phyloP scores from a whole-genome alignment of 1,140 invertebrate species.

The Ptiloglossa arizonensis region DNA sequence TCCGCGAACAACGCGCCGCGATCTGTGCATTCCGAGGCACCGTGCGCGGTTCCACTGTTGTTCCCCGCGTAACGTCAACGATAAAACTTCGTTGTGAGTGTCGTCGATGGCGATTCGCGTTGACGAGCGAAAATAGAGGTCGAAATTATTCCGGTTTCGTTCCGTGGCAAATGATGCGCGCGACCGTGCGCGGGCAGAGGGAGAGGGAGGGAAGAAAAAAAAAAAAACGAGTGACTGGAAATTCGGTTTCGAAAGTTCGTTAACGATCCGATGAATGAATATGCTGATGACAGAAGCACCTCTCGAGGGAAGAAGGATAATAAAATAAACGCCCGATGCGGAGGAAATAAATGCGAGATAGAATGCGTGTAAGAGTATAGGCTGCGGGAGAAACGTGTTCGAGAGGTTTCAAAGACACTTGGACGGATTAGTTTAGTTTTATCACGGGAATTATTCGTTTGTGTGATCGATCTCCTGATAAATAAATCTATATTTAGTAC shows the following conservation, averaged over 20 bases:
- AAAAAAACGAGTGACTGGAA: background rate
- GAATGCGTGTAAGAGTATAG: too few relatives aligned
- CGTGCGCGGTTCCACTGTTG: too few relatives aligned
- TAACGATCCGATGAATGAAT: constrained; percentile 42
- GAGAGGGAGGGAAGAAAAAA: too few relatives aligned
- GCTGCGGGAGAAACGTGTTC: too few relatives aligned
- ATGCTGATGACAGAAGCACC: constrained; percentile 20
- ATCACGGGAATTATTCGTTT: too few relatives aligned
- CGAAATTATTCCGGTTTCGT: constrained; percentile 35
- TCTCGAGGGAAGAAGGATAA: background rate
- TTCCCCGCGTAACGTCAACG: background rate
- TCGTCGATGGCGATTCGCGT: background rate
- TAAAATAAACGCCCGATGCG: background rate
- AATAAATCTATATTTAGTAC: too few relatives aligned
- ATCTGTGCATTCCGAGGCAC: too few relatives aligned
- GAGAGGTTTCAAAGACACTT: too few relatives aligned
- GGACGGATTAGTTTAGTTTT: too few relatives aligned
- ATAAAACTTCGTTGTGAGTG: constrained; percentile 1
- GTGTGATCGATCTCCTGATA: too few relatives aligned
- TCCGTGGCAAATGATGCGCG: constrained; percentile 1
- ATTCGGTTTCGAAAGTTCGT: constrained; percentile 14
- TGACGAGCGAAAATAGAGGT: constrained; percentile 16
- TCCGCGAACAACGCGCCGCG: too few relatives aligned
- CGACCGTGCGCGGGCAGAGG: too few relatives aligned
- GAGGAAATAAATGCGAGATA: background rate